A percentile compares a stretch with the other conserved stretches of the same genome.
phyloP scores from a whole-genome alignment of 2,113 vertebrate genomes.

The Leptosomus discolor region DNA sequence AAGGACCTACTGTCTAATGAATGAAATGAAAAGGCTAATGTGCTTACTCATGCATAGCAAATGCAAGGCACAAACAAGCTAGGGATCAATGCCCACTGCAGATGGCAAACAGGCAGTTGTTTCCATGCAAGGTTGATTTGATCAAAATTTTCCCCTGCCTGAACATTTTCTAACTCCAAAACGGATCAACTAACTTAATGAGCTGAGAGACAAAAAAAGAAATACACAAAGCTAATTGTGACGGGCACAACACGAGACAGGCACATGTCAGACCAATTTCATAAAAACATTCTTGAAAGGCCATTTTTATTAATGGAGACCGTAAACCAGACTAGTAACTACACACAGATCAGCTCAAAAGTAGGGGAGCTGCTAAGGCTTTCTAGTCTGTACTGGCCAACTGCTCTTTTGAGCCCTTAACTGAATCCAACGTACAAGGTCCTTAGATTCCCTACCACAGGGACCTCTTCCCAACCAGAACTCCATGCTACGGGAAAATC shows the following conservation, averaged over 20 bases:
- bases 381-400: neutral
- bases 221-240: neutral
- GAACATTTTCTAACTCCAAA: conserved; percentile 28
- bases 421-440: rapidly evolving
- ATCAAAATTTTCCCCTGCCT: conserved; percentile 1
- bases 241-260: neutral
- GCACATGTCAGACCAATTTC: neutral
- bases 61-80: conserved; percentile 54
- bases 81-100: conserved; percentile 70
- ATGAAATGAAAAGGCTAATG: conserved; percentile 74
- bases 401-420: neutral
- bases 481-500: rapidly evolving
- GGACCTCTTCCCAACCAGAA: neutral
- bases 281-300: neutral
- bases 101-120: conserved; percentile 55
- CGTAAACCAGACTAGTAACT: neutral
- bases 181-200: neutral
- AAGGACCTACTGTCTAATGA: conserved; percentile 72
- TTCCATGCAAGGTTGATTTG: conserved; percentile 31
- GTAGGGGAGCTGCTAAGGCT: neutral
- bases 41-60: conserved; percentile 67
- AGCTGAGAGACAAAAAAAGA: neutral
- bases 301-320: neutral
- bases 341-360: neutral
- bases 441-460: neutral